Conservation (phyloP, 2,113 vertebrate genomes). For the Callipepla californica region DNA sequence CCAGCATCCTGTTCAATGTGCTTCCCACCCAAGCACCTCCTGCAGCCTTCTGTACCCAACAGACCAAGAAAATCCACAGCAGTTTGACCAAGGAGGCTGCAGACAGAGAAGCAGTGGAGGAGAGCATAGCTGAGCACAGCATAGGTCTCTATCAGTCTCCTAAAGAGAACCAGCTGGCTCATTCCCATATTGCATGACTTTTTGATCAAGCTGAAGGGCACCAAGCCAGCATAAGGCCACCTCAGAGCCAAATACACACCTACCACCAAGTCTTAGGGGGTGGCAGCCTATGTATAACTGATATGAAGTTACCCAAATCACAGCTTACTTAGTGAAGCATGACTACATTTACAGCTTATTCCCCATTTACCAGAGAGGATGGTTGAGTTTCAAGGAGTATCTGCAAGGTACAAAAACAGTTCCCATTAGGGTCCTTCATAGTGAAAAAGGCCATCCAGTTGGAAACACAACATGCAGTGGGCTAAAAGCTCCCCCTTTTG, state of each 20-base stretch:
- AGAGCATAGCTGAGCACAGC: not conserved
- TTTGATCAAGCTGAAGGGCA: not conserved
- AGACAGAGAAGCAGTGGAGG: not conserved
- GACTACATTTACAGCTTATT: not conserved
- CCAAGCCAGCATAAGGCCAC: not conserved
- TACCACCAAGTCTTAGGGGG: not conserved
- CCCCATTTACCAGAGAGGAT: not conserved
- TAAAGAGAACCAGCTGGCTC: not conserved
- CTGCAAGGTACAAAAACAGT: not conserved
- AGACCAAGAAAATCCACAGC: not conserved
- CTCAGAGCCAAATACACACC: not conserved
- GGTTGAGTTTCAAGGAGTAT: not conserved
- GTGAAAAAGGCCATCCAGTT: not conserved
- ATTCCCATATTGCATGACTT: not conserved
- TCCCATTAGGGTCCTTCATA: not conserved
- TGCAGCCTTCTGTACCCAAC: not conserved
- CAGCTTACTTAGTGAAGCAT: rapidly evolving
- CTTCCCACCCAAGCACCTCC: not conserved
- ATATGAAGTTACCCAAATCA: not conserved
- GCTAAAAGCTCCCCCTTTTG: slow-evolving; percentile 71
- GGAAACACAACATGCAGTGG: slow-evolving; percentile 13
- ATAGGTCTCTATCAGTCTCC: not conserved
- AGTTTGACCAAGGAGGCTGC: not conserved
- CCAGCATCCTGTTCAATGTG: not conserved
- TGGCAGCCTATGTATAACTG: not conserved